Conservation (phyloP, 23 tunicate genomes). For the Aplidium turbinatum region DNA sequence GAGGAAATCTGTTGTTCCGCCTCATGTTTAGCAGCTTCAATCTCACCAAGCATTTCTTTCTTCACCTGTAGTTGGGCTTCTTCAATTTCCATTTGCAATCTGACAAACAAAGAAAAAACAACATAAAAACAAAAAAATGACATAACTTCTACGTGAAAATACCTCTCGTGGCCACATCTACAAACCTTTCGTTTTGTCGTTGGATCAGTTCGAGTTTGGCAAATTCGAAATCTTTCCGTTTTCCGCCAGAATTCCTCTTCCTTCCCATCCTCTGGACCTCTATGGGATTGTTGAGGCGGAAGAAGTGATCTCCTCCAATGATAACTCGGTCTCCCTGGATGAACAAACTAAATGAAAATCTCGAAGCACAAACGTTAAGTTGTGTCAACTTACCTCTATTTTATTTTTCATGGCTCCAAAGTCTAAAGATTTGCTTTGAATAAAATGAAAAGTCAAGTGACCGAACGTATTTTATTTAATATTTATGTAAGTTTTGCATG, state of each 20-base stretch:
- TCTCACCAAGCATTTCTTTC: conserved; percentile 72
- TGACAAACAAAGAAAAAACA: no score
- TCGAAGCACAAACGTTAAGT: no score
- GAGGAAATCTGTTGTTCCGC: conserved; percentile 59
- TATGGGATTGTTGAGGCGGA: conserved; percentile 86
- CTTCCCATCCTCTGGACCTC: conserved; percentile 47
- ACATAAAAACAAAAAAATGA: no score
- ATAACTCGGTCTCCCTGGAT: conserved; percentile 84
- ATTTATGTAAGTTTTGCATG: no score
- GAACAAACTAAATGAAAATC: neutral
- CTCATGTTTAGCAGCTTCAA: conserved; percentile 83
- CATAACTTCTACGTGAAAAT: neutral
- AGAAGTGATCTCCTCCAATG: conserved; percentile 89
- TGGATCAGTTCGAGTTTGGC: conserved; percentile 69
- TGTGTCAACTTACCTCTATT: no score
- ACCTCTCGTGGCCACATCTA: neutral
- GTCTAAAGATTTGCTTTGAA: no score
- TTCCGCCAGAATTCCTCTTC: conserved; percentile 37
- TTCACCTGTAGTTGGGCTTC: conserved; percentile 71
- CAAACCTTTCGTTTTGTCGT: conserved; percentile 78
- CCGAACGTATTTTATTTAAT: no score
- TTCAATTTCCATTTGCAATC: conserved; percentile 70
- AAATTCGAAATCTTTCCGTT: conserved; percentile 77
- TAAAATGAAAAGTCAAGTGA: no score
- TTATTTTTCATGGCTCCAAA: no score